Evolutionary conservation across 2,113 vertebrate genomes (phyloP), one percentile per base, ranked within the genome.

Genomic region (Chrysemys picta): DNA sequence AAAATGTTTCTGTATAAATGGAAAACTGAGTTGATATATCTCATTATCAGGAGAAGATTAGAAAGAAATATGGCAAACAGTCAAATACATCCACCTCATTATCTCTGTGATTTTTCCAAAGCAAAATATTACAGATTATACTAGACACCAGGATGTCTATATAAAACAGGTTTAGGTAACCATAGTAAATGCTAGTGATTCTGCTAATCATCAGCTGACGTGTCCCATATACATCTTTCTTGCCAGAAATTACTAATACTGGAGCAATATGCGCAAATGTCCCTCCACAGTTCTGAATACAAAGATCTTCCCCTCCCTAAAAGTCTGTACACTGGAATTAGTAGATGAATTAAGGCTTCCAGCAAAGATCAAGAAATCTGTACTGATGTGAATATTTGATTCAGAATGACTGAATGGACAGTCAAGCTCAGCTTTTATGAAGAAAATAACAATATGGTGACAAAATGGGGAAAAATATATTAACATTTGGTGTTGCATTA

Each of bases 1-100:
- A 75, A 93, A 97, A 95, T 82, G 4, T 90, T 95, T 90, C 21
- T 84, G 84, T 85, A 91, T 84, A 93, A 95, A 59, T 56, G 47
- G 27, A 96, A 96, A 97, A 95, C 82, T 96, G 38, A 72, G 50
- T 81, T 93, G 85, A 95, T 90, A 7, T 92, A 95, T 91, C 93
- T 94, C 24, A 54, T 53, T 87, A 31, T 87, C 95, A 95, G 29
- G 29, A 94, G 85, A 91, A 94, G 88, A 90, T 94, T 89, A 93
- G 42, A 47, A 87, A 95, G 65, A 96, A 90, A 94, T 90, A 94
- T 10, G 78, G 85, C 75, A 95, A 94, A 84, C 93, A 72, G 62
- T 91, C 79, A 95, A 22, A 81, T 7, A 92, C 89, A 95, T 3
- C 6, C n/a, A 89, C 54, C 29, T 89, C 85, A 25, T 79, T 95